phyloP scores from a whole-genome alignment of 2,113 vertebrate genomes.

The Phalacrocorax brasilianus region DNA sequence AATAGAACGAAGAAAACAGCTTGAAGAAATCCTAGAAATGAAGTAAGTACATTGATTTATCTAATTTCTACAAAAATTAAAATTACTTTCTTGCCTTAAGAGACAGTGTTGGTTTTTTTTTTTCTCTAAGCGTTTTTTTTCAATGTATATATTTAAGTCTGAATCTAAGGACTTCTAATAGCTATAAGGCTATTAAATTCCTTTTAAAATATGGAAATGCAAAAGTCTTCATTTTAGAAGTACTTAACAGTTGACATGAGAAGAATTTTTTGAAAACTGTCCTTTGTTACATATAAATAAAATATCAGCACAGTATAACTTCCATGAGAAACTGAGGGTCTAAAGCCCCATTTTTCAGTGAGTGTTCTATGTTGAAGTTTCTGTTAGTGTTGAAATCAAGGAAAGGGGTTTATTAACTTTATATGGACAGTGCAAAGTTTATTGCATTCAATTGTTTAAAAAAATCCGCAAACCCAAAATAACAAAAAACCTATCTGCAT shows the following conservation, averaged over 20 bases:
- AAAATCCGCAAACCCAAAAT: neutral
- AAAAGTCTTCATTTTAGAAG: neutral
- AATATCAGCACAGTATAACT: neutral
- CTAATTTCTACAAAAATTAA: neutral
- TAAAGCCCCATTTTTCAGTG: neutral
- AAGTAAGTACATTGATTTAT: slow-evolving; percentile 83
- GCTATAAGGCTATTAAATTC: neutral
- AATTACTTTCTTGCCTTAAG: neutral
- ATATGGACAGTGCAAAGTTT: neutral
- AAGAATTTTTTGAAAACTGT: neutral
- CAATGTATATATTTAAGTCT: neutral
- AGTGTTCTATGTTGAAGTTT: neutral
- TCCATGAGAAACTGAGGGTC: neutral
- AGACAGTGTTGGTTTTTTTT: accelerated
- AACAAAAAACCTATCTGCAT: neutral
- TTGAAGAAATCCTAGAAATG: slow-evolving; percentile 97
- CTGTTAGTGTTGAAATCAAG: neutral
- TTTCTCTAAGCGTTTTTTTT: neutral
- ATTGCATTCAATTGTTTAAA: neutral
- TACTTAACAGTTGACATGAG: neutral
- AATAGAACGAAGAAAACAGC: slow-evolving; percentile 89
- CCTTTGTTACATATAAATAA: neutral
- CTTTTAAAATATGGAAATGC: neutral
- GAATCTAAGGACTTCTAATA: neutral
- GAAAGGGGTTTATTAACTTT: neutral